A percentile compares a stretch with the other conserved stretches of the same genome.
These are phyloP conservation scores for Cinclus cinclus DNA, from an alignment of 2,113 vertebrate genomes.

Conservation along the genomic window DNA sequence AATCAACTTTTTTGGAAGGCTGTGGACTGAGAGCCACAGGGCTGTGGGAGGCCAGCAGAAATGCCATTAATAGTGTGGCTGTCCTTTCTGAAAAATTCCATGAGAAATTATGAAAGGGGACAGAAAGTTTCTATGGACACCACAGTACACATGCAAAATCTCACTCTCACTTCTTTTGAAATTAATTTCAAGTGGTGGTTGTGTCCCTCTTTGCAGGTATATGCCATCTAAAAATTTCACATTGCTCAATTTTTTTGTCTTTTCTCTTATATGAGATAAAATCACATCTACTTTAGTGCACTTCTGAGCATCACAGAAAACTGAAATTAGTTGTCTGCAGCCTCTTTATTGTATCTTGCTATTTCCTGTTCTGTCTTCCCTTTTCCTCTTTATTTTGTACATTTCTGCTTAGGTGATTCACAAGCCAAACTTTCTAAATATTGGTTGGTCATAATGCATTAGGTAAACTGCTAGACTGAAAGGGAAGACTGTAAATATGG, in stretches of 20 bases:
- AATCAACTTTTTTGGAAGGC: not conserved
- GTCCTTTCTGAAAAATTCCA: not conserved
- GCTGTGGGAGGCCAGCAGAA: not conserved
- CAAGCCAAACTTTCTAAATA: not conserved
- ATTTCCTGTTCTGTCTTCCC: not conserved
- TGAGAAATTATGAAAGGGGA: rapidly evolving
- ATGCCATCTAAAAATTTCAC: not conserved
- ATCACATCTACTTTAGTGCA: not conserved
- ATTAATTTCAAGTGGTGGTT: not conserved
- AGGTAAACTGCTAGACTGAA: not conserved
- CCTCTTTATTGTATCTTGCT: not conserved
- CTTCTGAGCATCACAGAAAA: not conserved
- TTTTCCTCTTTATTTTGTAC: not conserved
- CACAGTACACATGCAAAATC: not conserved
- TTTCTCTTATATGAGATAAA: not conserved
- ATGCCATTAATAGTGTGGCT: not conserved
- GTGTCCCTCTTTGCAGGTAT: not conserved
- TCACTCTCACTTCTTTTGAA: not conserved
- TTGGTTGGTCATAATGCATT: rapidly evolving
- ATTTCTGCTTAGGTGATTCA: not conserved
- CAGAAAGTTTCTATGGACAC: not conserved
- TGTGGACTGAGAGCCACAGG: rapidly evolving
- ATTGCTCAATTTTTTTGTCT: not conserved
- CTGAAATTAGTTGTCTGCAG: not conserved
- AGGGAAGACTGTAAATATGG: not conserved